Evolutionary conservation across 2,113 vertebrate genomes (phyloP), one percentile per base, ranked within the genome.

Genomic region (Abramis brama): DNA sequence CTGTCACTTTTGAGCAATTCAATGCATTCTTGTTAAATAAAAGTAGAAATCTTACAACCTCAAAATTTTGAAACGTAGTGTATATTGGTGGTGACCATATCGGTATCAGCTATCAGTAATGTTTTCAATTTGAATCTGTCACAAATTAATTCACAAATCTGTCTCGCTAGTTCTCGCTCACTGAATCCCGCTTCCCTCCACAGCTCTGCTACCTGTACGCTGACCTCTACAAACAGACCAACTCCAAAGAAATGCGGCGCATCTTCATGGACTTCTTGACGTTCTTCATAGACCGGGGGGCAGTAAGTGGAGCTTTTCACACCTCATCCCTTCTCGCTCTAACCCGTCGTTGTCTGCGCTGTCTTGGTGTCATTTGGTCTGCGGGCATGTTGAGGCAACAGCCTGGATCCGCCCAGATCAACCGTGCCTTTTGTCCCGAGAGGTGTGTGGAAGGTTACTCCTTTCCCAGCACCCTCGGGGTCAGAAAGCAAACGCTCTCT

Each of bases 151-250:
- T 9, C 23, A 68, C 27, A 36, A 68, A 36, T 70, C 30, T 10
- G 7, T 70, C 17, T 70, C 3, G 7, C 66, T 27, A 5, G 19
- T 27, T 15, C n/a, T 79, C 12, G 27, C 30, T 68, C 15, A 78
- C 19, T 57, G 55, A 21, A 57, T 21, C 25, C 30, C 11, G 4
- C 81, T 55, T 64, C 8, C 23, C 43, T n/a, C 68, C 57, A 27
- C 86, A 99, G 98, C 92, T 99, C 85, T 99, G 98, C 93, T 99
- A 97, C 87, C 96, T 99, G 87, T 97, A 97, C 62, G 94, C 96
- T 77, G 97, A 99, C 91, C 92, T 99, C 82, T 97, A 98, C 94
- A 97, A 97, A 68, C 97, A 98, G 87, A 97, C 96, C 89, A 98
- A 94, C 92, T 96, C 97, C 89, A 99, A 98, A 94, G 98, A 99